Base-by-base conservation (phyloP, 2,113 vertebrate genomes). In the Perccottus glenii region DNA sequence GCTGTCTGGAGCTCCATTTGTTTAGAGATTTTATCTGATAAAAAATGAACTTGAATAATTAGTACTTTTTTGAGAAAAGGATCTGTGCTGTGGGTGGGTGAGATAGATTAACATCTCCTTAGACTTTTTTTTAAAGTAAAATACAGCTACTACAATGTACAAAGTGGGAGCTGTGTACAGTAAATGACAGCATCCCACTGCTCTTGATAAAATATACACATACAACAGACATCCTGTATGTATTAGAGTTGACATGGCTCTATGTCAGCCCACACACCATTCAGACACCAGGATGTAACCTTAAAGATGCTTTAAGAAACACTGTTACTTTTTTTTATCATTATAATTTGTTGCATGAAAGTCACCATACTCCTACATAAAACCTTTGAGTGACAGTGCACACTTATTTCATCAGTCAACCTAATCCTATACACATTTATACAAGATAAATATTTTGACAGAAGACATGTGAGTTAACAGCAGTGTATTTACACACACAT, bases 191-290 rank as follows among this genome's bases (percentile, higher is more conserved):
- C 52, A 60, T 70, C 70, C 59, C 67, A 57, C 73, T 75, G 10
- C 62, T 63, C 45, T 78, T 85, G 74, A 85, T 71, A 73, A 58
- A 81, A 78, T 33, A 67, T 53, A 78, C 40, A 75, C 76, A 79
- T 76, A 76, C 70, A 85, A 74, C 75, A 85, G 78, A 86, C 76
- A 73, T 79, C 73, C 81, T 83, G 73, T 77, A 58, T 83, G 78
- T 64, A 58, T 83, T 69, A 78, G 2, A 48, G 71, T 75, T 40
- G 67, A 77, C 76, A 78, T 78, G 84, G 84, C 82, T 84, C 77
- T 79, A 73, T 27, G 70, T 46, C 51, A 79, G 68, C 53, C 77
- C 56, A 78, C 77, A 78, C 70, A 67, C 74, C 48, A 52, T 62
- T 71, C 70, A 73, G 48, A 62, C 5, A 51, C 27, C 27, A 11